Evolutionary conservation across 2,888 invertebrate genomes (phyloP).

Genomic region (Clostera curtula): DNA sequence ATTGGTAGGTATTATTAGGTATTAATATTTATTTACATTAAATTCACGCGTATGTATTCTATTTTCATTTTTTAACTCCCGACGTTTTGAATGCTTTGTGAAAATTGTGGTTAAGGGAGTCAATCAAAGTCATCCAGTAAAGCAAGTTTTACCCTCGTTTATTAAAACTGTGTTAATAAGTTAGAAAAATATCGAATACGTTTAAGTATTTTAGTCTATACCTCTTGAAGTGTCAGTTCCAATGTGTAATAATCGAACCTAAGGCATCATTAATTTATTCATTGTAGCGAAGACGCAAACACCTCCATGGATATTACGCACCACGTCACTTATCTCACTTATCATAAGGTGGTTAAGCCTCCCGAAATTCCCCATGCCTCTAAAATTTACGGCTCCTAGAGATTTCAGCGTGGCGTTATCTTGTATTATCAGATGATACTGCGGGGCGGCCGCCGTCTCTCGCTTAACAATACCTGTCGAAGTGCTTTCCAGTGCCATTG

Average conservation of each 20-base stretch:
- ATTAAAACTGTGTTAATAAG: not conserved
- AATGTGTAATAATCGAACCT: not conserved
- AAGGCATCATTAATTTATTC: conserved; percentile 7
- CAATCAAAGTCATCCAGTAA: no score
- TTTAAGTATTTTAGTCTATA: not conserved
- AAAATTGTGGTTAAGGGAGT: no score
- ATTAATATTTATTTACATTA: no score
- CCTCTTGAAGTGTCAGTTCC: not conserved
- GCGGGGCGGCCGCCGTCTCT: conserved; percentile 43
- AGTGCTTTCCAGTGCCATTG: conserved; percentile 2
- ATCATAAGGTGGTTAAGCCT: conserved; percentile 70
- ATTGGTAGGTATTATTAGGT: no score
- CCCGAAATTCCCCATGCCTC: conserved; percentile 64
- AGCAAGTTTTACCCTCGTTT: no score
- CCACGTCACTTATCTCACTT: conserved; percentile 64
- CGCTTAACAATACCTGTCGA: conserved; percentile 34
- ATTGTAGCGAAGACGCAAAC: conserved; percentile 8
- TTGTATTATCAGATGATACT: conserved; percentile 60
- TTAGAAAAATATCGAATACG: not conserved
- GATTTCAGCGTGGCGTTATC: conserved; percentile 66
- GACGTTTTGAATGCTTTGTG: no score
- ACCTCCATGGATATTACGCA: conserved; percentile 31
- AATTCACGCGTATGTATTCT: no score
- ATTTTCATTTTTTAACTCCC: no score
- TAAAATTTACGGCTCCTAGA: conserved; percentile 67